Evolutionary conservation across 2,888 invertebrate genomes (phyloP).

Genomic region (Ophioninae sp.): DNA sequence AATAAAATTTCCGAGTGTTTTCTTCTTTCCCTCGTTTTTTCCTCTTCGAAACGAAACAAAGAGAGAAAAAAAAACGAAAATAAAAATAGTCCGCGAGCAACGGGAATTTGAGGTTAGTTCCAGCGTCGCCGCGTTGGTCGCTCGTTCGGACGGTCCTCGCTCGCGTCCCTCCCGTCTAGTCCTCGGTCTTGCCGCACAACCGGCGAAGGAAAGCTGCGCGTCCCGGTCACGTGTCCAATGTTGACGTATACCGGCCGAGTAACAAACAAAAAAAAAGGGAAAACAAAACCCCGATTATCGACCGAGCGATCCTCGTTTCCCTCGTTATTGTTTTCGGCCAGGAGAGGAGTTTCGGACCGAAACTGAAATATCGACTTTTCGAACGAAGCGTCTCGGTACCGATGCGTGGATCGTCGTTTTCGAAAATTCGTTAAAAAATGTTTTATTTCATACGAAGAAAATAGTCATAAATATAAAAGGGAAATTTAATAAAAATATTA

Average conservation of each 20-base stretch:
- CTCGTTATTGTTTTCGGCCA: too few species aligned
- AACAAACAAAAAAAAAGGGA: constrained; percentile 66
- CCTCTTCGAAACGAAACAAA: background rate
- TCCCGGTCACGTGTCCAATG: too few species aligned
- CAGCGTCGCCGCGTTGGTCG: constrained; percentile 14
- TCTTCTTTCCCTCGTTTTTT: constrained; percentile 22
- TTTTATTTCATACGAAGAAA: too few species aligned
- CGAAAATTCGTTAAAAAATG: too few species aligned
- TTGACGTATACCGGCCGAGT: too few species aligned
- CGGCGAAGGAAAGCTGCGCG: constrained; percentile 88
- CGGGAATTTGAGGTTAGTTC: constrained; percentile 44
- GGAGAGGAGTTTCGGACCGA: too few species aligned
- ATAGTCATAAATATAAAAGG: too few species aligned
- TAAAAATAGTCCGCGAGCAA: constrained; percentile 33
- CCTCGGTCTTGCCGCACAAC: constrained; percentile 86
- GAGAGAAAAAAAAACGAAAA: background rate
- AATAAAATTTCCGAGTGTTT: constrained; percentile 8
- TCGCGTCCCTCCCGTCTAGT: constrained; percentile 46
- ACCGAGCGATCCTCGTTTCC: too few species aligned
- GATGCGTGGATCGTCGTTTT: too few species aligned
- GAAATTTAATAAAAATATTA: too few species aligned
- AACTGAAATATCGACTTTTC: too few species aligned
- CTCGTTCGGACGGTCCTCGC: constrained; percentile 38
- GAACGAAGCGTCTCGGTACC: too few species aligned
- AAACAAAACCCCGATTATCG: background rate